Base-by-base conservation (phyloP, 2,113 vertebrate species). In the Psophia crepitans region DNA sequence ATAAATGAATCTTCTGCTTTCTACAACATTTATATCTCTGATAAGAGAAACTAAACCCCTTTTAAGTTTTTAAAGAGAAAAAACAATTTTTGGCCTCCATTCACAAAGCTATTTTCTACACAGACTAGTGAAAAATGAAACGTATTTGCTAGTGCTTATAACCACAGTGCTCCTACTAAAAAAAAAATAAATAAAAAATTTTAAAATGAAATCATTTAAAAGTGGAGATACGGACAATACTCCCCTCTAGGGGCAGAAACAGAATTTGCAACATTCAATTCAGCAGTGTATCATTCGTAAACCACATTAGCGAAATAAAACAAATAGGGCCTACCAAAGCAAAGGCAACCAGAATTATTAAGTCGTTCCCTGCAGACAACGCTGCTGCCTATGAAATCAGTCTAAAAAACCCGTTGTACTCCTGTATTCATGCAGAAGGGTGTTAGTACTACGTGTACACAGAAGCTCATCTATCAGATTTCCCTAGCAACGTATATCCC, bases 161-260 rank as follows among this genome's bases (percentile, higher is more conserved):
- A 63, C 8, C 16, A 58, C 63, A 37, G 21, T 5, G 5, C 5
- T 73, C 37, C 56, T 65, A 44, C 15, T 8, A 1, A 41, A 64
- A 46, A 80, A 54, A 22, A 48, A 9, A 54, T 33, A 6, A 32
- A 56, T 8, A 20, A 71, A 11, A 12, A 32, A 54, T 22, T 48
- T 49, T 8, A 32, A 56, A 32, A 76, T 44, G 4, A 21, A 18
- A 41, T 28, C 8, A 4, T n/a, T 63, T 65, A 3, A 19, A 88
- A 86, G 69, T 35, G 51, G 24, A 8, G 14, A 17, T 70, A 13
- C 4, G 3, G 93, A 87, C 96, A 97, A 97, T 54, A 64, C 94
- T 93, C 11, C 96, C 97, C 89, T 96, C 96, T 97, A 96, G 95
- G 77, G 96, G 94, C 39, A 74, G 27, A 80, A 85, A 68, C 32